These are phyloP conservation scores for Sipunculus nudus DNA, from an alignment of 2,888 invertebrate genomes.

Conservation along the genomic window DNA sequence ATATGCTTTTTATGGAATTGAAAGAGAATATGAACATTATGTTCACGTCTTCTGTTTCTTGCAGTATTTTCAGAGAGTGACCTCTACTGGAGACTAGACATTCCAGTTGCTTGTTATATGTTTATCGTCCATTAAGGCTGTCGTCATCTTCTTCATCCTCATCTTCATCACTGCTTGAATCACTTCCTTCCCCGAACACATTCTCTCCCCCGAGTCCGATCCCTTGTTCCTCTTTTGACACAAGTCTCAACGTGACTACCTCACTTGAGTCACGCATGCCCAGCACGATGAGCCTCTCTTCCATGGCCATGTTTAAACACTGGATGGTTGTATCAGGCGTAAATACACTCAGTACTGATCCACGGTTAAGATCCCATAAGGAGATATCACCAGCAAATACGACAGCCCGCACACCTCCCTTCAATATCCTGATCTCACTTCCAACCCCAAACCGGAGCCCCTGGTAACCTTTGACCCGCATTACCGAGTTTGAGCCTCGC, in stretches of 20 bases:
- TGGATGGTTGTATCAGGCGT: slow-evolving; percentile 59
- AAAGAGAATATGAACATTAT: no score
- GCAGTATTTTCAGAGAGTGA: no score
- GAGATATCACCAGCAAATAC: slow-evolving; percentile 62
- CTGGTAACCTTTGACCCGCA: slow-evolving; percentile 50
- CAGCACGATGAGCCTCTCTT: slow-evolving; percentile 53
- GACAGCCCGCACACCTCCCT: slow-evolving; percentile 49
- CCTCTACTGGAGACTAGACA: no score
- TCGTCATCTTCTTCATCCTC: slow-evolving; percentile 28
- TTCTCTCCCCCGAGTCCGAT: slow-evolving; percentile 14
- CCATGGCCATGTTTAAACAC: slow-evolving; percentile 50
- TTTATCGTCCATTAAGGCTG: no score
- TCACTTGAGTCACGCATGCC: slow-evolving; percentile 57
- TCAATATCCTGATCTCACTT: slow-evolving; percentile 55
- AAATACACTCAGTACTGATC: slow-evolving; percentile 52
- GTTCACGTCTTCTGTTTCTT: no score
- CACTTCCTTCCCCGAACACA: slow-evolving; percentile 29
- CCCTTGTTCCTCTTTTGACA: background rate
- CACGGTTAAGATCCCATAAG: slow-evolving; percentile 59
- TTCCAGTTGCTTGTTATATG: no score
- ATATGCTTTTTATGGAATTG: no score
- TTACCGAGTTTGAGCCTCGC: slow-evolving; percentile 40
- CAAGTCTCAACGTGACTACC: slow-evolving; percentile 36
- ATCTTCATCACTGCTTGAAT: slow-evolving; percentile 28
- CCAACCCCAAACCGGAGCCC: slow-evolving; percentile 49